Evolutionary conservation across 2,113 vertebrate species (phyloP).

Genomic region (Holacanthus passer): DNA sequence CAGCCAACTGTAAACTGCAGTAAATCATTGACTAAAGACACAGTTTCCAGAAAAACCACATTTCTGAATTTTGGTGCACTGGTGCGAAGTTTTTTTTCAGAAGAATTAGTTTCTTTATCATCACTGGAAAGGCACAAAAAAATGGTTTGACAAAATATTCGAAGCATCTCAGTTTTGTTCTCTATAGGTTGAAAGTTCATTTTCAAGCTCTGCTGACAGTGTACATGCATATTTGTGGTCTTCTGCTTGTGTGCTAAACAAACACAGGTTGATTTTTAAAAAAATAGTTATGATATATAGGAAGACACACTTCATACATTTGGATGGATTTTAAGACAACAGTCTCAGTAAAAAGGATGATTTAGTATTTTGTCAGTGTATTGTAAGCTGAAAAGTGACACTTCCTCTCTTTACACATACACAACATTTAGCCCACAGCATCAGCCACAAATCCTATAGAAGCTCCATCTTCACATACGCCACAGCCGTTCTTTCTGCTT

Average conservation of each 20-base stretch:
- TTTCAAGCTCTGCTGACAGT: not conserved
- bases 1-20: constrained; percentile 2
- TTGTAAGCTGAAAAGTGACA: not conserved
- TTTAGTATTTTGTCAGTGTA: not conserved
- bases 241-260: not conserved
- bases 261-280: not conserved
- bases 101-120: not conserved
- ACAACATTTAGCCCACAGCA: not conserved
- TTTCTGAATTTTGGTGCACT: not conserved
- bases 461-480: not conserved
- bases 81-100: not conserved
- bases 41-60: not conserved
- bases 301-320: not conserved
- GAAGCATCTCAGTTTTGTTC: not conserved
- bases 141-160: not conserved
- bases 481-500: not conserved
- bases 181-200: too few relatives aligned
- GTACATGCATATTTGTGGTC: too few relatives aligned
- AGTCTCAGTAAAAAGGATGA: not conserved
- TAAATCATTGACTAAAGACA: not conserved
- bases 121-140: not conserved
- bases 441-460: not conserved
- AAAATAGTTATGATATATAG: not conserved
- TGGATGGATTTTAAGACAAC: not conserved
- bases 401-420: not conserved